These are phyloP conservation scores for Drosophila takahashii DNA, from an alignment of 1,140 invertebrate species.

Conservation along the genomic window DNA sequence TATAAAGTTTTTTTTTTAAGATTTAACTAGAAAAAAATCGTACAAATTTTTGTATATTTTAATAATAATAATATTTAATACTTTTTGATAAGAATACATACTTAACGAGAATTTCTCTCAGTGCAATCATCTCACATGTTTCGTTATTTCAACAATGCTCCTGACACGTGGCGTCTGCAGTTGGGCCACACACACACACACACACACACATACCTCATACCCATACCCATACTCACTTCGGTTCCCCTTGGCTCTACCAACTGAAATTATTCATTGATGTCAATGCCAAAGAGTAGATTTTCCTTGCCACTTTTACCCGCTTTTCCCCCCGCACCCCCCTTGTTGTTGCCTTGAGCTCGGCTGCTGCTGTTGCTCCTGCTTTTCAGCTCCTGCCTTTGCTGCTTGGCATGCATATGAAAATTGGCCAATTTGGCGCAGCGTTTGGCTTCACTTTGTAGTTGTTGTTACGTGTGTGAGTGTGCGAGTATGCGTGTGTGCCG, in stretches of 20 bases:
- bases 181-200: conserved; percentile 3
- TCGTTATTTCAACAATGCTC: conserved; percentile 60
- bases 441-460: conserved; percentile 58
- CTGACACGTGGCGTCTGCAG: conserved; percentile 56
- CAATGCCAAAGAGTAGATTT: conserved; percentile 62
- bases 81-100: too few relatives aligned
- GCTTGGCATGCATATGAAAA: conserved; percentile 71
- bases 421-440: conserved; percentile 73
- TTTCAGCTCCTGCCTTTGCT: conserved; percentile 32
- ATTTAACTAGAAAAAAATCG: too few relatives aligned
- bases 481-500: conserved; percentile 1
- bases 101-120: conserved; percentile 10
- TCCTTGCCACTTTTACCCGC: background rate
- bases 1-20: too few relatives aligned
- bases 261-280: conserved; percentile 61
- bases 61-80: too few relatives aligned
- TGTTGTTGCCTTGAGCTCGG: conserved; percentile 8
- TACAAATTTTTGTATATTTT: too few relatives aligned
- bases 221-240: background rate
- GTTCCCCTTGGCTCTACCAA: background rate
- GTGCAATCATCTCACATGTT: conserved; percentile 44
- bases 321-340: background rate
- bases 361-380: conserved; percentile 6
- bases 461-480: conserved; percentile 3
- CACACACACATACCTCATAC: conserved; percentile 13